Conservation (phyloP, 2,797 vertebrate species). For the Micromesistius poutassou region DNA sequence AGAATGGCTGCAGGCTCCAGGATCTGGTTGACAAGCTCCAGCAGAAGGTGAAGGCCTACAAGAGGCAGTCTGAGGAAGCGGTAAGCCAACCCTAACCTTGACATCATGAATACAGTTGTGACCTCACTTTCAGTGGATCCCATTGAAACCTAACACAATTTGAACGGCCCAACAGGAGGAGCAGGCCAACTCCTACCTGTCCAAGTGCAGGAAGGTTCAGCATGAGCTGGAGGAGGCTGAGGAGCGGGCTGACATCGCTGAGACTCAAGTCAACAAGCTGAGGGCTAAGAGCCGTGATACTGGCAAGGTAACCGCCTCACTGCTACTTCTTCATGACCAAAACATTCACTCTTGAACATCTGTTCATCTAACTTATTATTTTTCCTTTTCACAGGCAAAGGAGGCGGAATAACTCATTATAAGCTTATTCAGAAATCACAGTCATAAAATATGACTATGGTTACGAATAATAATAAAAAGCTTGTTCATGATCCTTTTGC, state of each 20-base stretch:
- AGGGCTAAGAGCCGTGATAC: constrained; percentile 11
- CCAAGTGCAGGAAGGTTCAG: constrained; percentile 13
- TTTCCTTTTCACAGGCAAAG: constrained; percentile 2
- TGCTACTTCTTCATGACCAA: background rate
- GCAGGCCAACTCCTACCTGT: constrained; percentile 9
- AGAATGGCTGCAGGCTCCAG: constrained; percentile 75
- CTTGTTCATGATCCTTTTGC: background rate
- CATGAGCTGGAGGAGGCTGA: constrained; percentile 15
- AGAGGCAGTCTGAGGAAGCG: constrained; percentile 76
- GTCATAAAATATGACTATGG: background rate
- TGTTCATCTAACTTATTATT: background rate
- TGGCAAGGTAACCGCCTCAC: constrained; percentile 9
- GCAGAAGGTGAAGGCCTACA: constrained; percentile 76
- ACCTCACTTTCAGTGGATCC: background rate
- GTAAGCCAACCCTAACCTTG: constrained; percentile 62
- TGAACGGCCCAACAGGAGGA: constrained; percentile 6
- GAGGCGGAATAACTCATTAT: background rate
- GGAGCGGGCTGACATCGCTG: constrained; percentile 13
- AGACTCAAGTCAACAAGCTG: constrained; percentile 16
- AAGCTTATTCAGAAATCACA: background rate
- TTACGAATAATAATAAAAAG: background rate
- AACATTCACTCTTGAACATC: background rate
- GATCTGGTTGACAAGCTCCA: constrained; percentile 78
- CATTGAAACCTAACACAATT: background rate
- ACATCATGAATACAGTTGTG: background rate